Conservation (phyloP, 2,797 vertebrate genomes). For the Eulemur albifrons region DNA sequence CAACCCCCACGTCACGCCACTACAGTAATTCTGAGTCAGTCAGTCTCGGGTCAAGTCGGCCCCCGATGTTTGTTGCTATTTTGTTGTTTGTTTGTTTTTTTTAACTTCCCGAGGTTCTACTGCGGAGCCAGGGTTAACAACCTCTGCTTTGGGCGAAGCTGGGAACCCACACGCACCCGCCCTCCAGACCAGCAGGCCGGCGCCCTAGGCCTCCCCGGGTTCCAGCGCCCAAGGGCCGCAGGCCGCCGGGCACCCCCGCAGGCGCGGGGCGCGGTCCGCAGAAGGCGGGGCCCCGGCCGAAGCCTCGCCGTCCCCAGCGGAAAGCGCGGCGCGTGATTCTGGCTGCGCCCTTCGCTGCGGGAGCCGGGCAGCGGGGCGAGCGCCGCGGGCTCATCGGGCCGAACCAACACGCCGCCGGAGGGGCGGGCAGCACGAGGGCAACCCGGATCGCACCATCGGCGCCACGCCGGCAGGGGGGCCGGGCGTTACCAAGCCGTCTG, state of each 20-base stretch:
- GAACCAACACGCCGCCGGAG: not conserved
- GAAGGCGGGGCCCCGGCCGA: not conserved
- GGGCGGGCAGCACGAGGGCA: not conserved
- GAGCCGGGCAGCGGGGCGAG: not conserved
- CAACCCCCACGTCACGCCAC: not conserved
- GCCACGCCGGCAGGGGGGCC: slow-evolving; percentile 14
- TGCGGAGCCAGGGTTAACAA: too few relatives aligned
- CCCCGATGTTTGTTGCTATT: not conserved
- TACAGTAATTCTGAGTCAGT: not conserved
- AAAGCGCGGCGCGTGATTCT: slow-evolving; percentile 54
- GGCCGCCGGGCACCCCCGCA: not conserved
- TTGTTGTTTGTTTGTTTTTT: not conserved
- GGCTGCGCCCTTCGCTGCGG: not conserved
- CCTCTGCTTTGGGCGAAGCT: not conserved
- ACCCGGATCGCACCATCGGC: slow-evolving; percentile 48
- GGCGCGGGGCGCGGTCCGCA: not conserved
- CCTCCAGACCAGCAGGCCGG: fast-evolving
- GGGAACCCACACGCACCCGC: not conserved
- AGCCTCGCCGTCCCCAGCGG: not conserved
- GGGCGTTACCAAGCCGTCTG: slow-evolving; percentile 35
- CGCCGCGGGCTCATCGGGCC: not conserved
- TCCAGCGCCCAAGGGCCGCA: fast-evolving
- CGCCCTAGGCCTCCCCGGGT: fast-evolving
- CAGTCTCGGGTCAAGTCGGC: not conserved
- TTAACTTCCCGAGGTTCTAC: not conserved